These are phyloP conservation scores for Ethmia dodecea DNA, from an alignment of 2,888 invertebrate genomes.

Conservation along the genomic window DNA sequence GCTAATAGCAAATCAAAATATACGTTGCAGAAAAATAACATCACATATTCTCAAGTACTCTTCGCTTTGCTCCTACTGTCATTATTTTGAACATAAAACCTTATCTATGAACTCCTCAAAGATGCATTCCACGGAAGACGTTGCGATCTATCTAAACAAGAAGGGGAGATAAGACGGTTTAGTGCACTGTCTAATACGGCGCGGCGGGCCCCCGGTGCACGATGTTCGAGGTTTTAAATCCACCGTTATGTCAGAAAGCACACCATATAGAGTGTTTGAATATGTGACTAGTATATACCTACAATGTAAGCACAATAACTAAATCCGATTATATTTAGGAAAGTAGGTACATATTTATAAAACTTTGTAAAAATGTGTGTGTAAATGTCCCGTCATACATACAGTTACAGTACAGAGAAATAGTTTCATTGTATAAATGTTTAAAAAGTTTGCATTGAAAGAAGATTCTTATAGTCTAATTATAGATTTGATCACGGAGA, in stretches of 20 bases:
- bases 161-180: constrained; percentile 61
- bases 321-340: constrained; percentile 21
- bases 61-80: constrained; percentile 32
- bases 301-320: constrained; percentile 16
- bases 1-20: too few relatives aligned
- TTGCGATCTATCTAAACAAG: constrained; percentile 54
- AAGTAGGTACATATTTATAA: neutral
- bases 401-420: too few relatives aligned
- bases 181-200: constrained; percentile 49
- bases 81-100: constrained; percentile 55
- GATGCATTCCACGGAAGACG: constrained; percentile 60
- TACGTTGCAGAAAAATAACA: too few relatives aligned
- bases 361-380: too few relatives aligned
- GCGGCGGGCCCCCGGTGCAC: constrained; percentile 32
- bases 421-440: too few relatives aligned
- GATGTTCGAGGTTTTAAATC: constrained; percentile 43
- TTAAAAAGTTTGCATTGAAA: too few relatives aligned
- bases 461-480: too few relatives aligned
- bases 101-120: constrained; percentile 53
- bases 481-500: too few relatives aligned
- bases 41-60: constrained; percentile 19
- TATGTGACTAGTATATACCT: constrained; percentile 19
- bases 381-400: too few relatives aligned
- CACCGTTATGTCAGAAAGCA: constrained; percentile 39
- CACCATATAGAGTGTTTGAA: constrained; percentile 22